Evolutionary conservation across 2,113 vertebrate species (phyloP).

Genomic region (Taxidea taxus): DNA sequence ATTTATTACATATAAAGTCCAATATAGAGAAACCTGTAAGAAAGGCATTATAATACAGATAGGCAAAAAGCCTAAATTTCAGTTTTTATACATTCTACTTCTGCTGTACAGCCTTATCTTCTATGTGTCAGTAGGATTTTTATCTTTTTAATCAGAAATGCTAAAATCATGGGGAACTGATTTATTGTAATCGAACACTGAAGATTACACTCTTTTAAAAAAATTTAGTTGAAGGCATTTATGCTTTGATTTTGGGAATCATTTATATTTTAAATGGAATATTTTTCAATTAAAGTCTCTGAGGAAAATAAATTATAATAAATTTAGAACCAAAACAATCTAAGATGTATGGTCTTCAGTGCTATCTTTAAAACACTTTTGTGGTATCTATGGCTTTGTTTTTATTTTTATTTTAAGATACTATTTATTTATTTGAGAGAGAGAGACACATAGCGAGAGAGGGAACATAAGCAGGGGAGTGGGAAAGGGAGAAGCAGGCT

Average conservation of each 20-base stretch:
- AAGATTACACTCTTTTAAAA: constrained; percentile 14
- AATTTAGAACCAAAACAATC: constrained; percentile 6
- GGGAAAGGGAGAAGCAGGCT: too few relatives aligned
- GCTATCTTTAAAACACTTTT: neutral
- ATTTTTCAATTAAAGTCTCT: neutral
- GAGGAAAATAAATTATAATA: constrained; percentile 19
- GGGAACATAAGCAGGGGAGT: too few relatives aligned
- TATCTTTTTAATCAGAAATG: neutral
- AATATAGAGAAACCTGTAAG: neutral
- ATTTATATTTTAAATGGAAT: constrained; percentile 38
- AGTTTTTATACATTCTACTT: neutral
- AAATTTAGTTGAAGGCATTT: constrained; percentile 20
- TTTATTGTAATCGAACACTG: neutral
- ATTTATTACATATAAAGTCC: neutral
- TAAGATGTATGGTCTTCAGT: neutral
- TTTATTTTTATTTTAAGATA: too few relatives aligned
- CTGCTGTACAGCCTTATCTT: neutral
- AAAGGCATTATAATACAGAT: neutral
- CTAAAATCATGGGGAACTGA: neutral
- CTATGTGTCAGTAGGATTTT: neutral
- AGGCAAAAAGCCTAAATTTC: neutral
- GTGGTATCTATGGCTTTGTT: neutral
- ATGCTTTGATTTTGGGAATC: neutral
- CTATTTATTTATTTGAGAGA: too few relatives aligned
- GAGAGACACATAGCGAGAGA: too few relatives aligned